Conservation (phyloP, 2,797 vertebrate species). For the Pelobates cultripes region DNA sequence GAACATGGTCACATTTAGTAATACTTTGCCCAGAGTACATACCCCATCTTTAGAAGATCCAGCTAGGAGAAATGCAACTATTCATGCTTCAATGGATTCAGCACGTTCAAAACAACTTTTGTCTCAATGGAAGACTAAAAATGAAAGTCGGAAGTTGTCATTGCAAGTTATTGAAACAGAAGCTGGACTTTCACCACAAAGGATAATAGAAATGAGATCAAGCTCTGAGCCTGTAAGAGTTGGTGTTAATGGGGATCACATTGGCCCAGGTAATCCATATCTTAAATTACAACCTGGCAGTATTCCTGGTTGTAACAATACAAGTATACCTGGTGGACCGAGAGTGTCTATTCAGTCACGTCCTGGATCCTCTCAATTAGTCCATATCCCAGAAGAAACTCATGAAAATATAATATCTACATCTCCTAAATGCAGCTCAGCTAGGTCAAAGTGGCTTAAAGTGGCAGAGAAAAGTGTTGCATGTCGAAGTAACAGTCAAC, state of each 20-base stretch:
- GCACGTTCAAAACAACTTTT: conserved; percentile 94
- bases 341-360: conserved; percentile 90
- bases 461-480: conserved; percentile 89
- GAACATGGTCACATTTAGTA: conserved; percentile 90
- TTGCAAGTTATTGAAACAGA: conserved; percentile 87
- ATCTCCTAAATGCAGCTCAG: conserved; percentile 79
- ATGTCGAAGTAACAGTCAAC: conserved; percentile 84
- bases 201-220: conserved; percentile 87
- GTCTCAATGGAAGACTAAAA: conserved; percentile 97
- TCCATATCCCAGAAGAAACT: conserved; percentile 96
- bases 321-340: conserved; percentile 85
- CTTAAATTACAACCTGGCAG: conserved; percentile 79
- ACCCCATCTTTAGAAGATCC: conserved; percentile 87
- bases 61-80: conserved; percentile 84
- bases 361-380: conserved; percentile 93
- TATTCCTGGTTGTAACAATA: conserved; percentile 84
- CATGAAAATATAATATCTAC: conserved; percentile 81
- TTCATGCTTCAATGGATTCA: conserved; percentile 93
- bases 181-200: conserved; percentile 82
- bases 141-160: conserved; percentile 86
- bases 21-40: conserved; percentile 92
- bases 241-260: conserved; percentile 84
- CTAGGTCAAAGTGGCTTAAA: conserved; percentile 90
- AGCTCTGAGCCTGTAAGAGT: conserved; percentile 83
- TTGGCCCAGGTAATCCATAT: conserved; percentile 74